Evolutionary conservation across 2,797 vertebrate species (phyloP).

Genomic region (Gymnoscopelus braueri): DNA sequence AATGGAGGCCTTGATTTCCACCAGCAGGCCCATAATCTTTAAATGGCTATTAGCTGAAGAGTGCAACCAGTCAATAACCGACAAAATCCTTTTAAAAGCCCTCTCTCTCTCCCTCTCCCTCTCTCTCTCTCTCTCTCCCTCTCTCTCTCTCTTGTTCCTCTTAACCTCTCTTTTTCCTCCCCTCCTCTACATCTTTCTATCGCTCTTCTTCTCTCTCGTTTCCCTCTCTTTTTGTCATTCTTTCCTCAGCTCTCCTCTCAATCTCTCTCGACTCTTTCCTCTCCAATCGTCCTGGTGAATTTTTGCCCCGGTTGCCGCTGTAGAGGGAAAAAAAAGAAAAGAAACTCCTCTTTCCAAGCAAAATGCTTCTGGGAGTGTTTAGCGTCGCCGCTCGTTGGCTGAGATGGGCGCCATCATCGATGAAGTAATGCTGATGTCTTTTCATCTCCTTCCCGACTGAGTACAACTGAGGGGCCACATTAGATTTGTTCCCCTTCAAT

Average conservation of each 20-base stretch:
- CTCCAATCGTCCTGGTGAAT: too few species aligned
- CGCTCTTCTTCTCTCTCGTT: conserved; percentile 35
- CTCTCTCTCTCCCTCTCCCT: conserved; percentile 77
- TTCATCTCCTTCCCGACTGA: too few species aligned
- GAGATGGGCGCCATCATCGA: too few species aligned
- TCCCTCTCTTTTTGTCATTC: conserved; percentile 29
- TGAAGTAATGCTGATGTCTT: too few species aligned
- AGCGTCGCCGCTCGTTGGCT: too few species aligned
- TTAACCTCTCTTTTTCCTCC: conserved; percentile 20
- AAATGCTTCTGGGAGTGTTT: too few species aligned
- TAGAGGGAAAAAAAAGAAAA: not conserved
- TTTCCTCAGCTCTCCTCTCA: not conserved
- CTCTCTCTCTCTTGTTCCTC: conserved; percentile 30
- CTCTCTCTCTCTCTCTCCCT: conserved; percentile 37
- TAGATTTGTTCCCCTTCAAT: too few species aligned
- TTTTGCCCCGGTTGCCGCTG: too few species aligned
- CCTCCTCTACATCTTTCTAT: conserved; percentile 44
- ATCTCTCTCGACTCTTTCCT: not conserved
- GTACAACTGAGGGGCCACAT: too few species aligned
- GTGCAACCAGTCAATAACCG: conserved; percentile 91
- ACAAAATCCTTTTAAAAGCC: conserved; percentile 90
- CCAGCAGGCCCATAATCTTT: conserved; percentile 91
- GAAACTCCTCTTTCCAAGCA: too few species aligned
- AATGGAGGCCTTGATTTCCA: conserved; percentile 91
- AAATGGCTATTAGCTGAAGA: conserved; percentile 92